Percentiles rank a stretch among this genome's conserved stretches.
phyloP scores from a whole-genome alignment of 2,797 vertebrate species.

The Syngnathus acus region DNA sequence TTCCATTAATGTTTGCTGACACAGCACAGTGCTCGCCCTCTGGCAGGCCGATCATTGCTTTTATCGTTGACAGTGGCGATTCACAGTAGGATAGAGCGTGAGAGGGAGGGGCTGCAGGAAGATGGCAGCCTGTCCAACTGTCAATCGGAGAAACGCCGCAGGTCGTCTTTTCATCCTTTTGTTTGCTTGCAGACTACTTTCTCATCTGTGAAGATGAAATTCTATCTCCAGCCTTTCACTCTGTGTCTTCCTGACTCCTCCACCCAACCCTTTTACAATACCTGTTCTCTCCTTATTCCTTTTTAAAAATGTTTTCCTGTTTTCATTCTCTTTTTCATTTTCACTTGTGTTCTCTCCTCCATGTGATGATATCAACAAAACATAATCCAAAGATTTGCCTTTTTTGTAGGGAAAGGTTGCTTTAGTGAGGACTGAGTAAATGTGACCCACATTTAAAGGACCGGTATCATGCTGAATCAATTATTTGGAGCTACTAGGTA shows the following conservation, averaged over 20 bases:
- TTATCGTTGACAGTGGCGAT: constrained; percentile 48
- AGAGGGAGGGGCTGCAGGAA: constrained; percentile 20
- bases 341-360: constrained; percentile 16
- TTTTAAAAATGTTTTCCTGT: constrained; percentile 14
- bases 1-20: constrained; percentile 49
- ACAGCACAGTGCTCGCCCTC: constrained; percentile 34
- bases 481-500: constrained; percentile 5
- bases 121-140: constrained; percentile 31
- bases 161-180: constrained; percentile 58
- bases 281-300: constrained; percentile 26
- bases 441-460: constrained; percentile 32
- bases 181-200: constrained; percentile 44
- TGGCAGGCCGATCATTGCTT: constrained; percentile 57
- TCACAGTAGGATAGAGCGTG: constrained; percentile 8
- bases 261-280: constrained; percentile 19
- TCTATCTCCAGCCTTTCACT: constrained; percentile 57
- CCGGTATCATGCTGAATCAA: too few species aligned
- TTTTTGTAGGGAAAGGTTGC: constrained; percentile 22
- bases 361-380: constrained; percentile 20
- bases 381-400: constrained; percentile 16
- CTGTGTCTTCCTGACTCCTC: constrained; percentile 22
- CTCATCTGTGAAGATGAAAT: constrained; percentile 48
- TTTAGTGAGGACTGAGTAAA: constrained; percentile 30
- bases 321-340: constrained; percentile 14
- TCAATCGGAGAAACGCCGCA: constrained; percentile 36